Percentiles rank a stretch among this genome's conserved stretches.
phyloP scores from a whole-genome alignment of 2,113 vertebrate species.

The Galeopterus variegatus region DNA sequence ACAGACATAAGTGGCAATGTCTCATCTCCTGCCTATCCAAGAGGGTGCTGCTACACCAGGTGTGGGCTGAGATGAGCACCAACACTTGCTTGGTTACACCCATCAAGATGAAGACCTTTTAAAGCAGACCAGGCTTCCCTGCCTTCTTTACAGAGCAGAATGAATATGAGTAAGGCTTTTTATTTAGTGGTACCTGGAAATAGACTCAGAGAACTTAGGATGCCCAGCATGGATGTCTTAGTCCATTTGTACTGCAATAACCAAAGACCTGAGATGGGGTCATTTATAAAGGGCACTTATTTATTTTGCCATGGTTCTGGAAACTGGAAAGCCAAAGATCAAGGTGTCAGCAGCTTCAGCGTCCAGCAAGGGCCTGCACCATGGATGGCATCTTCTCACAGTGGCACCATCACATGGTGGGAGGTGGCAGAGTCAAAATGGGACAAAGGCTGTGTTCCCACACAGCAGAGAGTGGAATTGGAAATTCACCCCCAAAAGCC shows the following conservation, averaged over 20 bases:
- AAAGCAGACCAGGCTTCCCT: background rate
- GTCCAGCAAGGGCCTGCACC: background rate
- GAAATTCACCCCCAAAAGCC: background rate
- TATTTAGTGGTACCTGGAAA: background rate
- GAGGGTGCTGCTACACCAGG: background rate
- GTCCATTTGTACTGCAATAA: background rate
- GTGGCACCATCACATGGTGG: background rate
- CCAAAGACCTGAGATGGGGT: background rate
- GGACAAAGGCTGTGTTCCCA: background rate
- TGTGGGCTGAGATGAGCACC: background rate
- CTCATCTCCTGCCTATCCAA: background rate
- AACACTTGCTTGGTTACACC: background rate
- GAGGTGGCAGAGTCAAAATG: background rate
- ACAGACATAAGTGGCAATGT: fast-evolving
- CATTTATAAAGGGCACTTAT: background rate
- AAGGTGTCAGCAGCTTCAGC: background rate
- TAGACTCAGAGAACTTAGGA: background rate
- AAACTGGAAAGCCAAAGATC: background rate
- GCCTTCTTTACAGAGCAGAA: background rate
- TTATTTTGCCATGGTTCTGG: background rate
- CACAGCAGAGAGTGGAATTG: background rate
- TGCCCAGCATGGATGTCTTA: background rate
- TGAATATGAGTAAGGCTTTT: background rate
- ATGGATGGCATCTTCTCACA: background rate
- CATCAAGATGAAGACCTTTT: background rate